Conservation (phyloP, 2,888 invertebrate species). For the Cryptus viduatorius region DNA sequence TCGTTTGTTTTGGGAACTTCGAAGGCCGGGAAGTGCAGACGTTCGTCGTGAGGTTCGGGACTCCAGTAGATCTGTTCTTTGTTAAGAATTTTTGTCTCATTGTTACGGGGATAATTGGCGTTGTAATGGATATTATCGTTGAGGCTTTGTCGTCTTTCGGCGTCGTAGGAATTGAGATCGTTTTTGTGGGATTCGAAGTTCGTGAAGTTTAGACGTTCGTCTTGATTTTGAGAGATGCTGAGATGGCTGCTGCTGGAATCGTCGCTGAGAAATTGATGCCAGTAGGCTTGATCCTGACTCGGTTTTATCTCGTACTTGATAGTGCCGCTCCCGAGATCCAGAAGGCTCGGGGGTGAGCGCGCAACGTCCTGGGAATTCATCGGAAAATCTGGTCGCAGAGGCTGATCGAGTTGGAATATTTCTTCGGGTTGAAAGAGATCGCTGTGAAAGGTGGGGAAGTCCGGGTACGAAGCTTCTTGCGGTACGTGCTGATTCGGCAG, state of each 20-base stretch:
- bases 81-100: conserved; percentile 38
- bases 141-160: conserved; percentile 13
- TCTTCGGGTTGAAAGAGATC: conserved; percentile 92
- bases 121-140: conserved; percentile 35
- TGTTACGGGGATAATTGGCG: conserved; percentile 38
- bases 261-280: conserved; percentile 83
- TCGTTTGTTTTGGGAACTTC: conserved; percentile 74
- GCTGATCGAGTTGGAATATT: conserved; percentile 92
- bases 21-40: conserved; percentile 73
- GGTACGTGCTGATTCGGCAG: conserved; percentile 84
- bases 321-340: conserved; percentile 91
- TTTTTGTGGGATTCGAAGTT: conserved; percentile 77
- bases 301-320: conserved; percentile 87
- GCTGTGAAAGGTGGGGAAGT: conserved; percentile 87
- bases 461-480: conserved; percentile 83
- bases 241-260: conserved; percentile 83
- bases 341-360: conserved; percentile 89
- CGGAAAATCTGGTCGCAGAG: conserved; percentile 88
- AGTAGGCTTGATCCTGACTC: conserved; percentile 77
- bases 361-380: conserved; percentile 83
- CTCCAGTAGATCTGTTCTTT: conserved; percentile 76
- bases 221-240: conserved; percentile 85
- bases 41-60: conserved; percentile 72
- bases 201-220: conserved; percentile 84
- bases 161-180: conserved; percentile 69